phyloP scores from a whole-genome alignment of 2,888 invertebrate species.

The Zootermopsis nevadensis region DNA sequence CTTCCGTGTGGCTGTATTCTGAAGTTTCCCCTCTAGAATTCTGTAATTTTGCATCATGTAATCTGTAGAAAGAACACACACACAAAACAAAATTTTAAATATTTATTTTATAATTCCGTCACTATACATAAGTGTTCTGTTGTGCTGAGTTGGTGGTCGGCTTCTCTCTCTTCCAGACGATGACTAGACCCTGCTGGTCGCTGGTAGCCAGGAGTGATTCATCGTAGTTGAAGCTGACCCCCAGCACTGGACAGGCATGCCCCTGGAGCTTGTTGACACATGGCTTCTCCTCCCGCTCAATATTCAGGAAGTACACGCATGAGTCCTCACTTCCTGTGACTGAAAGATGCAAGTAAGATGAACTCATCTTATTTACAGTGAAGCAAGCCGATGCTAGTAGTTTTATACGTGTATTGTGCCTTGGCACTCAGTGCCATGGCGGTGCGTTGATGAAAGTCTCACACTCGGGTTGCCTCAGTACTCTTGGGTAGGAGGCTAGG shows the following conservation, averaged over 20 bases:
- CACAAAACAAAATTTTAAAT: too few species aligned
- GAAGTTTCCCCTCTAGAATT: too few species aligned
- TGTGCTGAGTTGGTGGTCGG: conserved; percentile 11
- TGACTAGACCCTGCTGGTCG: conserved; percentile 82
- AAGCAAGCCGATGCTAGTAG: too few species aligned
- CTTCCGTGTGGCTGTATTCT: too few species aligned
- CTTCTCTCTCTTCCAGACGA: conserved; percentile 74
- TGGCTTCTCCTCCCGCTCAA: conserved; percentile 68
- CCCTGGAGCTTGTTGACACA: conserved; percentile 75
- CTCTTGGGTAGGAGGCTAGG: too few species aligned
- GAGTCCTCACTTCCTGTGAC: conserved; percentile 85
- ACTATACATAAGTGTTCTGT: not conserved
- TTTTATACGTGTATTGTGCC: too few species aligned
- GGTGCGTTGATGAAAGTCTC: too few species aligned
- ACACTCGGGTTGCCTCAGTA: too few species aligned
- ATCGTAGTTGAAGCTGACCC: conserved; percentile 88
- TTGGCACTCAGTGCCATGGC: too few species aligned
- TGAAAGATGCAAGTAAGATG: conserved; percentile 56
- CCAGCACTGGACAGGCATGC: conserved; percentile 84
- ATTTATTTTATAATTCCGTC: not conserved
- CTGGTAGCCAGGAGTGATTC: conserved; percentile 87
- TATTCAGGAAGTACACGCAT: conserved; percentile 81
- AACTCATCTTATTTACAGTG: too few species aligned
- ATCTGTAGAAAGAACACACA: not conserved
- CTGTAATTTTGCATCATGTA: not conserved